Evolutionary conservation across 1,140 invertebrate species (phyloP), one percentile per base, ranked within the genome.

Genomic region (Helicoverpa zea): DNA sequence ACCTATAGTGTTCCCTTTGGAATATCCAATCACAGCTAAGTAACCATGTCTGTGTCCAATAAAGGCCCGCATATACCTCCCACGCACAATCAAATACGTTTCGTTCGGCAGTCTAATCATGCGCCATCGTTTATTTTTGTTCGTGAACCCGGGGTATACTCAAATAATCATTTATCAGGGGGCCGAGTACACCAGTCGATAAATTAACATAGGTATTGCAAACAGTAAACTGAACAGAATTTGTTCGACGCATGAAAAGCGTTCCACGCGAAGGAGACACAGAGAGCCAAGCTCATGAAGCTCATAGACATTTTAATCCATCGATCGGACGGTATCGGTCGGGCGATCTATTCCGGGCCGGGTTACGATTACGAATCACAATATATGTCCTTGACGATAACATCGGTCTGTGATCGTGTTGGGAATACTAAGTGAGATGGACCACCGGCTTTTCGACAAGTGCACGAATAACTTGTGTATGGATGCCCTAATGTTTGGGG

Each of bases 341-440:
- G 66, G 77, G 58, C 84, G 87, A 94, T 94, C 93, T 90, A 94
- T 93, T 93, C 91, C 87, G 88, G 89, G 84, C 82, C 73, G 83
- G 86, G 81, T 76, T 84, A 83, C 88, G 89, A 92, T 83, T 85
- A 86, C 87, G 90, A 92, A 91, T 93, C 88, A 90, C 91, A 91
- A 91, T 91, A 82, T 83, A 82, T 89, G 93, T 90, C 92, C 93
- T 94, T 94, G 92, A 79, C 72, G 91, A 91, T 94, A 91, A 80
- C 84, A 94, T 91, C 92, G 81, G 64, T 73, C 81, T 85, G 83
- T 74, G 84, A 68, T 73, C 81, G 84, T 84, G 88, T 72, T 89
- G 90, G 84, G 91, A 92, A 94, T 94, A 90, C 89, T 87, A 89
- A 94, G 86, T 85, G 81, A 79, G 66, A 82, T 77, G 86, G 91